Base-by-base conservation (phyloP, 2,888 invertebrate genomes). In the Cosmorhoe ocellata region DNA sequence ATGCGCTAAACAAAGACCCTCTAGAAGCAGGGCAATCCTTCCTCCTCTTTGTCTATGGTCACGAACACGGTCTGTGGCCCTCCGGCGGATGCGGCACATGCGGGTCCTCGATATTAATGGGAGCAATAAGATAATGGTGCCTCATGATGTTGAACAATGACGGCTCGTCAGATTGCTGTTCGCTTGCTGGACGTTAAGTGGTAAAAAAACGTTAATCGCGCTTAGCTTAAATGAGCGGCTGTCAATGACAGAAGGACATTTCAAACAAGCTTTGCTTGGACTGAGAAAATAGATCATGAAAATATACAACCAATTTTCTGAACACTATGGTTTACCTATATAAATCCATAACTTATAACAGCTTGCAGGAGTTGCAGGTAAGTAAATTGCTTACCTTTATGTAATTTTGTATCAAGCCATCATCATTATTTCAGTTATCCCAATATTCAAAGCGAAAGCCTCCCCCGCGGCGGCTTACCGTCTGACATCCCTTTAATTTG, bases 121-220 rank as follows among this genome's bases (percentile, higher is more conserved):
- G 72, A 79, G 74, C 80, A 87, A 87, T 83, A 76, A 81, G 78
- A 84, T 86, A 88, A 85, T 86, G 76, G 78, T 67, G 67, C 69
- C 74, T 70, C 70, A 76, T 74, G 70, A 67, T 54, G 49, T 40
- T 67, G 73, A 74, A 84, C 82, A 83, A 83, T 80, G 75, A 69
- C 67, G 67, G 67, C 69, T 69, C 78, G 79, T 74, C 79, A 61
- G 63, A 60, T 61, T 61, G 63, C 61, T 61, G 61, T 46, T 63
- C 63, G 56, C 56, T 56, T 53, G 60, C 62, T 56, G 56, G 59
- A 59, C 52, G 63, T 56, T 60, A 58, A 69, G 61, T 63, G 54
- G 56, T 38, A 38, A 50, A 51, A 56, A 56, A 37, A 24, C 24
- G 5, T 24, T n/a, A 24, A 3, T 24, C 2, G 32, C 49, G 22